Evolutionary conservation across 2,797 vertebrate genomes (phyloP).

Genomic region (Pitangus sulphuratus): DNA sequence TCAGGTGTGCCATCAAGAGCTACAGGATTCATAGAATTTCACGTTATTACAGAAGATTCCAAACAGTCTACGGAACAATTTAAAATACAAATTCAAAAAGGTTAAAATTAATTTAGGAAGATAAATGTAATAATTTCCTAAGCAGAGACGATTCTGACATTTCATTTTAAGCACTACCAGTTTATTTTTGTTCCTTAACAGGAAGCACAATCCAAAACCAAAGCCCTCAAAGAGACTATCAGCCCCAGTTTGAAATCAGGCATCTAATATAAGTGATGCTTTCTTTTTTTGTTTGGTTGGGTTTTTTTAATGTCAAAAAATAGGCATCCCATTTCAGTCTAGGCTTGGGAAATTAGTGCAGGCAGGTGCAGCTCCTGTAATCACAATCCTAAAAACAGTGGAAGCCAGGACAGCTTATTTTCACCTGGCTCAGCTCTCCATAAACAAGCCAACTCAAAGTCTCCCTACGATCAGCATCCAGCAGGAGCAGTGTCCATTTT

Average conservation of each 20-base stretch:
- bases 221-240: not conserved
- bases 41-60: not conserved
- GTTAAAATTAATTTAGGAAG: not conserved
- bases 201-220: not conserved
- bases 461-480: not conserved
- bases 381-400: not conserved
- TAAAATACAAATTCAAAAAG: not conserved
- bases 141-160: not conserved
- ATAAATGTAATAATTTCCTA: not conserved
- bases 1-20: not conserved
- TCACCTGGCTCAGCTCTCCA: not conserved
- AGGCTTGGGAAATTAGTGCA: not conserved
- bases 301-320: not conserved
- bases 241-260: not conserved
- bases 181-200: constrained; percentile 4
- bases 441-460: not conserved
- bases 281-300: not conserved
- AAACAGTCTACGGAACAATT: not conserved
- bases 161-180: not conserved
- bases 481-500: not conserved
- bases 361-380: not conserved
- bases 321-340: not conserved
- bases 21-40: not conserved
- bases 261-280: not conserved
- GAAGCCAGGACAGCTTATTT: not conserved